Evolutionary conservation across 2,113 vertebrate species (phyloP).

Genomic region (Albula goreensis): DNA sequence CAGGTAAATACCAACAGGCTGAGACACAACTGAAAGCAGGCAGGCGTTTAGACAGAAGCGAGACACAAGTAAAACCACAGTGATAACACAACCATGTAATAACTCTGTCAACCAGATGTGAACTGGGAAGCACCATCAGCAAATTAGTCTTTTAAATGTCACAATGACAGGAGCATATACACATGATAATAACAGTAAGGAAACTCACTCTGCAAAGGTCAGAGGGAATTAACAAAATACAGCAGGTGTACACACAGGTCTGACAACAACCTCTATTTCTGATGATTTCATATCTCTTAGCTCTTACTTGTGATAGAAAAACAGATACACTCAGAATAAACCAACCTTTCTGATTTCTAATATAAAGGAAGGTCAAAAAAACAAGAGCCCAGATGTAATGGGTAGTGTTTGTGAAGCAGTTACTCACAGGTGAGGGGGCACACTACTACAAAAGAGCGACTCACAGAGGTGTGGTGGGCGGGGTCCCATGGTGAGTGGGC

Average conservation of each 20-base stretch:
- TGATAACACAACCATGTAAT: too few species aligned
- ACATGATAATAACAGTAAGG: too few species aligned
- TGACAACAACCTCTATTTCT: too few species aligned
- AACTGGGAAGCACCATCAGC: too few species aligned
- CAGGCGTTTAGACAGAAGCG: neutral
- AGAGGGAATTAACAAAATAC: too few species aligned
- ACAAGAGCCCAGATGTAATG: neutral
- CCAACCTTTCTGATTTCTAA: neutral
- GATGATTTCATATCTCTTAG: too few species aligned
- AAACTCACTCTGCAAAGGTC: too few species aligned
- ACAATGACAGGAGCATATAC: too few species aligned
- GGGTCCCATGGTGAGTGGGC: slow-evolving; percentile 76
- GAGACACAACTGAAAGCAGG: neutral
- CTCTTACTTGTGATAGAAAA: neutral
- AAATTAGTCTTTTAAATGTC: too few species aligned
- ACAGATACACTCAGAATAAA: neutral
- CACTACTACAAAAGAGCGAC: slow-evolving; percentile 46
- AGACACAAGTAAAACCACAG: too few species aligned
- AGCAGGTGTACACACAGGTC: too few species aligned
- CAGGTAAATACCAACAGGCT: neutral
- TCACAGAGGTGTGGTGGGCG: slow-evolving; percentile 79
- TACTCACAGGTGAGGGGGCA: neutral
- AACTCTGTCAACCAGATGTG: too few species aligned
- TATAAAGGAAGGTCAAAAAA: neutral
- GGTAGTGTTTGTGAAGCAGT: neutral